Base-by-base conservation (phyloP, 2,797 vertebrate genomes). In the Scolopax bukidnonensis region DNA sequence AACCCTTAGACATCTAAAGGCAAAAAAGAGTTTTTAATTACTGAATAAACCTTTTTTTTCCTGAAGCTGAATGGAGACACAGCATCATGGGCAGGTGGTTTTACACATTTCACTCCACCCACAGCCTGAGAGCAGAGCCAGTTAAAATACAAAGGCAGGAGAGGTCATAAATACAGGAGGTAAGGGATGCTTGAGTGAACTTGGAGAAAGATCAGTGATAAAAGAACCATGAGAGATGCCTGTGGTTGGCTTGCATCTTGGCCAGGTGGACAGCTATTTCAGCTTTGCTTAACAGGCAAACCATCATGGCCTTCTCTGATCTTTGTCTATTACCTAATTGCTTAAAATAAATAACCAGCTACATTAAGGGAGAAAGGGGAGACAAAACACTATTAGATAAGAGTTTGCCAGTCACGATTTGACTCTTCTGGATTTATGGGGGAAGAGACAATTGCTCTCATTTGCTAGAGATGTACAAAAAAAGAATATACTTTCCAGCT, bases 101-200 rank as follows among this genome's bases (percentile, higher is more conserved):
- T 93, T 97, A 81, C 41, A 91, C 89, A 74, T 87, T 91, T 90
- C 65, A 78, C 94, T 93, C 95, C 94, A 88, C 94, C 94, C 87
- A 75, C 82, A 91, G 87, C 89, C 87, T 63, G 50, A 86, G 69
- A 97, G 76, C 73, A 92, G 54, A 81, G 53, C 79, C 79, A 81
- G 65, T 93, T 81, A 91, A 94, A 94, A 96, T 48, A 91, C 89
- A 96, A 97, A 96, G 89, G 87, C 92, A 91, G 76, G 19, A 84
- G 95, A 94, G 79, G 96, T 94, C 92, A 91, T 96, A 96, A 96
- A 97, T 97, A 71, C 84, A 92, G 90, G 90, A 94, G 87, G 89
- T 47, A 93, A 81, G 84, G 71, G 65, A 96, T 93, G 95, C 92
- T 81, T 96, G 95, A 95, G 57, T 93, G 94, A 95, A 94, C 95